A percentile compares a stretch with the other conserved stretches of the same genome.
Evolutionary conservation across 2,888 invertebrate species (phyloP).

Genomic region (Epiblema foenella): DNA sequence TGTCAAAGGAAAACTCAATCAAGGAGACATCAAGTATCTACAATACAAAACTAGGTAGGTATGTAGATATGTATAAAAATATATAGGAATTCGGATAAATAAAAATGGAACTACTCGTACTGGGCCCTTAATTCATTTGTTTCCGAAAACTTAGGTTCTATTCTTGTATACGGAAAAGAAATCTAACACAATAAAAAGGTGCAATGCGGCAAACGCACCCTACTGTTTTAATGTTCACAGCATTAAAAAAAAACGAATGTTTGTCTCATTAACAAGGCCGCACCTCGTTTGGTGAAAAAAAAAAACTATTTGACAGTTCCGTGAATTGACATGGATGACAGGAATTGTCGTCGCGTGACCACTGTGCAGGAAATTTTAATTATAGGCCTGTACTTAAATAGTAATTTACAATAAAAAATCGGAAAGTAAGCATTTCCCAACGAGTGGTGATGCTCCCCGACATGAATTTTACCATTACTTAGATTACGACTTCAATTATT

Average conservation of each 20-base stretch:
- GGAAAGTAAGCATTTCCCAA: too few species aligned
- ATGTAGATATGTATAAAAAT: too few species aligned
- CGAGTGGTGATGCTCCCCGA: too few species aligned
- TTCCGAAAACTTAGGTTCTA: too few species aligned
- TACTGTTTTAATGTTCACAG: conserved; percentile 19
- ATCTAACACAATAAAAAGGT: background rate
- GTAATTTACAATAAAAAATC: background rate
- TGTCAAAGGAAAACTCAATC: too few species aligned
- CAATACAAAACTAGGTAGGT: too few species aligned
- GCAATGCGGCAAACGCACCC: background rate
- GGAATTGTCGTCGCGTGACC: conserved; percentile 27
- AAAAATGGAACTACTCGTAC: too few species aligned
- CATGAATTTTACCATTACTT: too few species aligned
- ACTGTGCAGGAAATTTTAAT: conserved; percentile 8
- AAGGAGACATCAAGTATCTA: too few species aligned
- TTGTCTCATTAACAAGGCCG: conserved; percentile 38
- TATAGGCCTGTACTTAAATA: background rate
- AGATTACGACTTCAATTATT: too few species aligned
- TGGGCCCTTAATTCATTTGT: too few species aligned
- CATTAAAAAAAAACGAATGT: conserved; percentile 21
- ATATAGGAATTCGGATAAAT: too few species aligned
- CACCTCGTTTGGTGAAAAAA: conserved; percentile 39
- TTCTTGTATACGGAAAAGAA: background rate
- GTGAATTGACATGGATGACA: conserved; percentile 34
- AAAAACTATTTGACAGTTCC: conserved; percentile 28